phyloP scores from a whole-genome alignment of 2,113 vertebrate genomes.

The Nothocercus julius region DNA sequence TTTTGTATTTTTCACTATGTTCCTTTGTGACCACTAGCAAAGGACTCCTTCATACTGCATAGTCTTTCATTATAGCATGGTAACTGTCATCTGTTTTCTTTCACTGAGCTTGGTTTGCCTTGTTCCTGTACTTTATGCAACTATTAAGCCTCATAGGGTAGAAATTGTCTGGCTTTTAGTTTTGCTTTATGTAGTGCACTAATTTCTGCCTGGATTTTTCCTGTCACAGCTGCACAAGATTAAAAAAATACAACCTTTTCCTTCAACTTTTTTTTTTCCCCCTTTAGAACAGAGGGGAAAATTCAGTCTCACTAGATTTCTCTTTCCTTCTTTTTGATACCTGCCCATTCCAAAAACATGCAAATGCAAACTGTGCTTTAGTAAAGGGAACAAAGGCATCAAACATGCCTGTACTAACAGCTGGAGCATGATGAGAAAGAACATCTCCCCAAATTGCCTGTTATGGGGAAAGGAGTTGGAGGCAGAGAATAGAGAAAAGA shows the following conservation, averaged over 20 bases:
- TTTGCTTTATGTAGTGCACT: neutral
- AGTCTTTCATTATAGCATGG: neutral
- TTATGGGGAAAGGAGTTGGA: rapidly evolving
- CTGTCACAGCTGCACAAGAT: too few relatives aligned
- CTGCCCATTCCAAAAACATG: neutral
- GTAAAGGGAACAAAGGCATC: rapidly evolving
- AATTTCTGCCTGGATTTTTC: too few relatives aligned
- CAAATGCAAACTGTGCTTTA: neutral
- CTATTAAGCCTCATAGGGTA: neutral
- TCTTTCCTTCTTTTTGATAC: neutral
- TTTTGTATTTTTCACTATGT: neutral
- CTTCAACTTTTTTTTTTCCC: neutral
- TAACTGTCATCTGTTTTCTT: neutral
- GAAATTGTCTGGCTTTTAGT: neutral
- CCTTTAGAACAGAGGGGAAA: neutral
- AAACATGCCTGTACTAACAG: rapidly evolving
- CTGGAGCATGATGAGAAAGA: rapidly evolving
- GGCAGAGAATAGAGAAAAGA: rapidly evolving
- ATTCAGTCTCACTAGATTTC: neutral
- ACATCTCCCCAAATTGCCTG: rapidly evolving
- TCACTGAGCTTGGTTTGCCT: neutral
- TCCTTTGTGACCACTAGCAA: neutral
- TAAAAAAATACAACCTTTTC: neutral
- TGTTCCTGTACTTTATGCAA: neutral
- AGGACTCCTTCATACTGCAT: neutral